phyloP scores from a whole-genome alignment of 1,140 invertebrate species.

The Calephelis nemesis region DNA sequence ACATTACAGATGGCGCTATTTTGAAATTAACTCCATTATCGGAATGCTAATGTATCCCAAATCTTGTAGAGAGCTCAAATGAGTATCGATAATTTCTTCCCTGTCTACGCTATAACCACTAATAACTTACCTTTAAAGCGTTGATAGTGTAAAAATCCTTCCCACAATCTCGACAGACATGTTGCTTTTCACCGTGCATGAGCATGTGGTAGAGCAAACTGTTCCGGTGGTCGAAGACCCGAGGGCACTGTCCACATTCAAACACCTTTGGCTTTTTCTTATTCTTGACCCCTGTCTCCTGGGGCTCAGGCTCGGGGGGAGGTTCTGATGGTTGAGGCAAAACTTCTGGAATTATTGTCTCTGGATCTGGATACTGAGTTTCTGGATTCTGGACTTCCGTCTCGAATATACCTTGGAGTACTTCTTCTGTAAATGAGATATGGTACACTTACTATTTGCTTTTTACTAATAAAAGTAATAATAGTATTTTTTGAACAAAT shows the following conservation, averaged over 20 bases:
- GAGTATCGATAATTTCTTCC: too few species aligned
- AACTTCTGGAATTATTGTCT: constrained; percentile 20
- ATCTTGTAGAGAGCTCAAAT: too few species aligned
- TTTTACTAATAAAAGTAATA: too few species aligned
- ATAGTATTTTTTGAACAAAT: too few species aligned
- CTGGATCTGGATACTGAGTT: neutral
- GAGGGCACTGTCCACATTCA: constrained; percentile 81
- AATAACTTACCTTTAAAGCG: constrained; percentile 84
- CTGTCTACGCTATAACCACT: neutral
- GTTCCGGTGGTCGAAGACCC: constrained; percentile 90
- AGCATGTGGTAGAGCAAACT: constrained; percentile 91
- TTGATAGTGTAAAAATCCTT: constrained; percentile 90
- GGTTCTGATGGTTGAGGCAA: constrained; percentile 22
- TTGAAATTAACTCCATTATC: too few species aligned
- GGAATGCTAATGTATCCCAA: too few species aligned
- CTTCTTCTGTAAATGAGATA: constrained; percentile 51
- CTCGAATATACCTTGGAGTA: constrained; percentile 64
- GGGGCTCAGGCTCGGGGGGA: neutral
- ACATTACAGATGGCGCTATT: too few species aligned
- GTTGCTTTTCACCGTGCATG: constrained; percentile 87
- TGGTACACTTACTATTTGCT: too few species aligned
- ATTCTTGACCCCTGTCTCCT: neutral
- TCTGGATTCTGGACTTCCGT: constrained; percentile 59
- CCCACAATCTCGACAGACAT: constrained; percentile 89
- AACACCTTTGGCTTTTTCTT: constrained; percentile 50